Conservation (phyloP, 2,888 invertebrate genomes). For the Pollenia griseotomentosa region DNA sequence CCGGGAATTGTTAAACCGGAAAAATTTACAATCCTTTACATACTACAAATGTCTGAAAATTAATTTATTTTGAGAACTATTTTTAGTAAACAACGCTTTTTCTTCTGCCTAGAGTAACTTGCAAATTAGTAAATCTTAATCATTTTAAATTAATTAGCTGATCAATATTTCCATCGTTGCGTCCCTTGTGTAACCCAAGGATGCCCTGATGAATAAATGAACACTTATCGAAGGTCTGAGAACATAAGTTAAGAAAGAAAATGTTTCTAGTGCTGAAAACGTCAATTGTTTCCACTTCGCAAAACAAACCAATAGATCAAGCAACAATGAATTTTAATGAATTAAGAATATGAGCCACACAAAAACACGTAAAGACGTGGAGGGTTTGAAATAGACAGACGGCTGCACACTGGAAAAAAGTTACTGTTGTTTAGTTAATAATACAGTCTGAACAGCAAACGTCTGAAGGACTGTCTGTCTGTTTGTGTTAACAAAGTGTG, state of each 20-base stretch:
- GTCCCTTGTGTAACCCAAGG: not conserved
- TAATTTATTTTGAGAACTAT: too few relatives aligned
- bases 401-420: slow-evolving; percentile 7
- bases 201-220: not conserved
- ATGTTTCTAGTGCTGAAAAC: slow-evolving; percentile 28
- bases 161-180: not conserved
- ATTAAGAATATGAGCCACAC: slow-evolving; percentile 33
- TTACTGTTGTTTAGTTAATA: slow-evolving; percentile 20
- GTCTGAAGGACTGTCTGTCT: slow-evolving; percentile 24
- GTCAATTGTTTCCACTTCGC: slow-evolving; percentile 57
- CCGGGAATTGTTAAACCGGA: too few relatives aligned
- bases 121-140: too few relatives aligned
- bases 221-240: not conserved
- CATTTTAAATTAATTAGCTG: too few relatives aligned
- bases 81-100: too few relatives aligned
- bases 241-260: not conserved
- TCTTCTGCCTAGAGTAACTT: too few relatives aligned
- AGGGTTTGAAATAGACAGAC: not conserved
- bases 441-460: slow-evolving; percentile 29
- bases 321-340: slow-evolving; percentile 43
- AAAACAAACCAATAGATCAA: slow-evolving; percentile 57
- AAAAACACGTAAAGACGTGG: not conserved
- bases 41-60: too few relatives aligned
- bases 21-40: too few relatives aligned
- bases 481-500: slow-evolving; percentile 74